Conservation (phyloP, 2,797 vertebrate species). For the Sebastes alutus region DNA sequence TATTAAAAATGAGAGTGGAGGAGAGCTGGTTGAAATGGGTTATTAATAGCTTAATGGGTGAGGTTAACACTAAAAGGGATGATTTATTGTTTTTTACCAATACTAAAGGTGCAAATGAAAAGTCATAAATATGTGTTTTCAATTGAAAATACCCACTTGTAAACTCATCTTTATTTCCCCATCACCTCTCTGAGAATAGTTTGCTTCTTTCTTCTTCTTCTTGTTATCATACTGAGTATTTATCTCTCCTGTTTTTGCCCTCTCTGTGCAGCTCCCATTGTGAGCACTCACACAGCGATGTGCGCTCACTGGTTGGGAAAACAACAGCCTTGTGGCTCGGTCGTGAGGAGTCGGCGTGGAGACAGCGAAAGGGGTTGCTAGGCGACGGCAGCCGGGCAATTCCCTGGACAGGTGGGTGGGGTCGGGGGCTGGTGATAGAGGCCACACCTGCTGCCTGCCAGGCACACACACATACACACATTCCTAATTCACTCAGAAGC, state of each 20-base stretch:
- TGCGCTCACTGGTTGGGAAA: slow-evolving; percentile 46
- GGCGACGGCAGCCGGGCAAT: slow-evolving; percentile 63
- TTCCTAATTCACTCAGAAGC: slow-evolving; percentile 42
- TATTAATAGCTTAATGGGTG: not conserved
- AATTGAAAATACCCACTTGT: not conserved
- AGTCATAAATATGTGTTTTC: not conserved
- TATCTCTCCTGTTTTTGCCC: not conserved
- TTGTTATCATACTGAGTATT: not conserved
- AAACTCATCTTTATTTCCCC: not conserved
- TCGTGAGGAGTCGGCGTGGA: slow-evolving; percentile 55
- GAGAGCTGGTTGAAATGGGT: not conserved
- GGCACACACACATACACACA: not conserved
- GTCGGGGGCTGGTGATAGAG: slow-evolving; percentile 46
- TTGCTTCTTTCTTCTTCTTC: not conserved
- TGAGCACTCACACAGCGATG: slow-evolving; percentile 13
- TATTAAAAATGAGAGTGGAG: slow-evolving; percentile 1
- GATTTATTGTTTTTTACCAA: not conserved
- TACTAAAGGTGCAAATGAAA: not conserved
- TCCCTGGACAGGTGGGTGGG: slow-evolving; percentile 72
- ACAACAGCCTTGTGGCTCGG: slow-evolving; percentile 50
- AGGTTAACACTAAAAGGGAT: not conserved
- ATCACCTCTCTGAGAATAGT: not conserved
- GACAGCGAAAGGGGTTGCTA: slow-evolving; percentile 65
- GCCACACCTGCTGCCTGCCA: slow-evolving; percentile 68
- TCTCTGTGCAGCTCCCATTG: slow-evolving; percentile 11